These are phyloP conservation scores for Rhimphoctona megacephalus DNA, from an alignment of 2,888 invertebrate genomes.

Conservation along the genomic window DNA sequence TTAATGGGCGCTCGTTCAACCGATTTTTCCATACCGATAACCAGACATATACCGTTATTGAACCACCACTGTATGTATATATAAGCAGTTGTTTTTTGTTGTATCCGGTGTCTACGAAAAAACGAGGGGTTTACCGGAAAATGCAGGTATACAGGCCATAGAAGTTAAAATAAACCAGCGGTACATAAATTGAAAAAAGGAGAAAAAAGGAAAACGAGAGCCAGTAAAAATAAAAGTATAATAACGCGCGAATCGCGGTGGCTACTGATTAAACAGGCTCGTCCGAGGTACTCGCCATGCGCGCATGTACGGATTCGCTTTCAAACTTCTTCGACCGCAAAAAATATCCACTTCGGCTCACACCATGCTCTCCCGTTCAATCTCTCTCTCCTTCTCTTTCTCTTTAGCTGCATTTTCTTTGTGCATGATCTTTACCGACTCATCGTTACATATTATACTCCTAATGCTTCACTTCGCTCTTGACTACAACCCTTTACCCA, in stretches of 20 bases:
- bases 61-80: slow-evolving; percentile 2
- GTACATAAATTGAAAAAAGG: slow-evolving; percentile 13
- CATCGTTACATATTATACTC: neutral
- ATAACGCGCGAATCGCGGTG: slow-evolving; percentile 61
- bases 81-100: slow-evolving; percentile 37
- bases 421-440: neutral
- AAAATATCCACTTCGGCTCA: slow-evolving; percentile 49
- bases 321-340: slow-evolving; percentile 59
- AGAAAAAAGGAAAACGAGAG: slow-evolving; percentile 38
- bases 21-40: slow-evolving; percentile 56
- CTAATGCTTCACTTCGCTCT: neutral
- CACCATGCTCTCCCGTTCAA: slow-evolving; percentile 17
- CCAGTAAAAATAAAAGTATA: slow-evolving; percentile 52
- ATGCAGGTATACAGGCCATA: slow-evolving; percentile 15
- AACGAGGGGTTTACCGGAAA: slow-evolving; percentile 38
- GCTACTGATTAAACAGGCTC: slow-evolving; percentile 68
- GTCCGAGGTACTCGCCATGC: slow-evolving; percentile 35
- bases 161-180: slow-evolving; percentile 15
- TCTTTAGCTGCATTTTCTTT: neutral
- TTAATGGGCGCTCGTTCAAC: slow-evolving; percentile 62
- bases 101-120: slow-evolving; percentile 52
- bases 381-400: slow-evolving; percentile 1
- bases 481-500: slow-evolving; percentile 24
- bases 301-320: slow-evolving; percentile 64
- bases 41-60: slow-evolving; percentile 36